Percentiles rank a stretch among this genome's conserved stretches.
Evolutionary conservation across 1,140 invertebrate genomes (phyloP).

Genomic region (Campodea augens): DNA sequence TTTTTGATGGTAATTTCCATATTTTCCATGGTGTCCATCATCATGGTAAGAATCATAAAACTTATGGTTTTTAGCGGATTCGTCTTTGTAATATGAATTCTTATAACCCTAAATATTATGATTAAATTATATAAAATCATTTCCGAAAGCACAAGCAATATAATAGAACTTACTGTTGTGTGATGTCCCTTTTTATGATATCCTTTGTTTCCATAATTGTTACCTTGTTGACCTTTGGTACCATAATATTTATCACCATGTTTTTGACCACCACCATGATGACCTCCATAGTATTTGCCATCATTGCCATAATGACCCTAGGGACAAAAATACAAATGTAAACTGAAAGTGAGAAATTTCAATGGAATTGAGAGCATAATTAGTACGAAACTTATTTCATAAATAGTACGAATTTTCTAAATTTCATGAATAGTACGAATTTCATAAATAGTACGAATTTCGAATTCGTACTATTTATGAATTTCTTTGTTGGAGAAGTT

Average conservation of each 20-base stretch:
- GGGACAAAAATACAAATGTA: too few relatives aligned
- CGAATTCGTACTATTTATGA: not conserved
- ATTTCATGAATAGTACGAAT: not conserved
- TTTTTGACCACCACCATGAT: too few relatives aligned
- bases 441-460: not conserved
- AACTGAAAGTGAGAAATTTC: too few relatives aligned
- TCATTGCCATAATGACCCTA: not conserved
- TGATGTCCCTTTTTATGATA: not conserved
- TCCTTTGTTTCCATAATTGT: not conserved
- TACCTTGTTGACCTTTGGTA: not conserved
- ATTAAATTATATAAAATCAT: not conserved
- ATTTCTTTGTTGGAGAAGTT: not conserved
- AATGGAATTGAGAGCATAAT: too few relatives aligned
- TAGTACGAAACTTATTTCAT: not conserved
- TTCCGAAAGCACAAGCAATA: not conserved
- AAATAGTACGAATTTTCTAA: not conserved
- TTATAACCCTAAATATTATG: not conserved
- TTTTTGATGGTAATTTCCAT: not conserved
- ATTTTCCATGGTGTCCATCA: not conserved
- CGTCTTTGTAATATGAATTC: not conserved
- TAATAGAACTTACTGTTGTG: not conserved
- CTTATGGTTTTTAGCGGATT: not conserved
- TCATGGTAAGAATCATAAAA: not conserved
- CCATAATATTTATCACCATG: not conserved
- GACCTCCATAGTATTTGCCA: not conserved